Evolutionary conservation across 92 coral and sea anemone species (phyloP), one percentile per base, ranked within the genome.

Genomic region (Zoanthus solanderi): DNA sequence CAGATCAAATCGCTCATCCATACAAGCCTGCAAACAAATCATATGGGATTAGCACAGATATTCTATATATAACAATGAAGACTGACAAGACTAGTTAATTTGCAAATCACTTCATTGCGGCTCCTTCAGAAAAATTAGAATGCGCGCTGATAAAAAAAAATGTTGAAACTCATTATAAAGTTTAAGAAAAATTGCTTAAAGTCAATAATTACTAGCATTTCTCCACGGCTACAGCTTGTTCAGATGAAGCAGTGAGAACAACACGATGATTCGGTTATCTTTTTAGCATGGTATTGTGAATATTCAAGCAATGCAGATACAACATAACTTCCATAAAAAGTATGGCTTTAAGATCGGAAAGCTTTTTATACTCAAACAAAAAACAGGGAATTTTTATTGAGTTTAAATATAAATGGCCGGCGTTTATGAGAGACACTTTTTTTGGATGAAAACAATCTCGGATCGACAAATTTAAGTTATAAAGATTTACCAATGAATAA

Each of bases 21-120:
- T 90, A 81, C 92, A 90, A 0, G 92, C 92, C 92, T 90, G 69
- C 72, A 86, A 73, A n/a, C 76, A 77, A 11, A 23, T 75, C 16
- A 48, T 18, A 18, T 32, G 6, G 13, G 47, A 56, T 5, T 57
- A 57, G 16, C 4, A 11, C 18, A 56, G n/a, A 78, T 48, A 29
- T 18, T 29, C 29, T 78, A 31, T 32, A 8, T 42, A 0, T 45
- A 37, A 14, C 14, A 47, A 81, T 65, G 30, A 65, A 68, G 74
- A 28, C n/a, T 77, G 67, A 77, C 47, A 37, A 30, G 82, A 29
- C 47, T 6, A 31, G 13, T 58, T 77, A 77, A 53, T 29, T 16
- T 53, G 65, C 48, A 29, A 53, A 77, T 54, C 50, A 31, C 3
- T 77, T 77, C 63, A 14, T 30, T 11, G 14, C 47, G 15, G 13